Percentiles rank a stretch among this genome's conserved stretches.
Conservation (phyloP, 2,113 vertebrate genomes). For the Serinus canaria region DNA sequence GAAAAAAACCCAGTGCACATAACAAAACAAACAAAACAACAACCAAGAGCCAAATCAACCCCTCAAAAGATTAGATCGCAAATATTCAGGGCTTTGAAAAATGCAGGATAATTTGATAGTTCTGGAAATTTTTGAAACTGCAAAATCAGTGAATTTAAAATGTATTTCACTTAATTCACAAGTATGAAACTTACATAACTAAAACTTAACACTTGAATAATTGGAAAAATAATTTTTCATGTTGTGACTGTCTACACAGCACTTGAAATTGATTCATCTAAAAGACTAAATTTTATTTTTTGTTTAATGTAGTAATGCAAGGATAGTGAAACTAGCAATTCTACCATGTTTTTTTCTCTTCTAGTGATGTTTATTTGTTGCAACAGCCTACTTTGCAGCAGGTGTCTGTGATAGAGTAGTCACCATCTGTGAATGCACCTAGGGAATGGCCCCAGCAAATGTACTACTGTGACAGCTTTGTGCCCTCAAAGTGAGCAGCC, state of each 20-base stretch:
- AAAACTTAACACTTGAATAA: background rate
- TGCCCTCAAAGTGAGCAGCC: background rate
- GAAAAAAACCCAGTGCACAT: accelerated
- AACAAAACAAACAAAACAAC: background rate
- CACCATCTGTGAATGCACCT: background rate
- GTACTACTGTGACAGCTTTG: background rate
- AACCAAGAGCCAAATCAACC: background rate
- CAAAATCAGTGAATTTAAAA: background rate
- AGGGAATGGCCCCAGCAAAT: background rate
- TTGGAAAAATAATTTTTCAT: background rate
- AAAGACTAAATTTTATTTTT: background rate
- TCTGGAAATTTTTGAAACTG: background rate
- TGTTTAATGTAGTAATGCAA: background rate
- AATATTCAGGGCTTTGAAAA: background rate
- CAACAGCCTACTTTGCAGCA: background rate
- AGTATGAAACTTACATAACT: background rate
- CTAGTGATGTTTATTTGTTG: background rate
- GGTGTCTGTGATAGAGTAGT: background rate
- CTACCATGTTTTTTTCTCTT: background rate
- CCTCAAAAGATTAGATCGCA: accelerated
- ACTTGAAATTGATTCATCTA: background rate
- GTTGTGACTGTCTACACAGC: background rate
- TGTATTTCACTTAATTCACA: background rate
- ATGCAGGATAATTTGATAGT: background rate
- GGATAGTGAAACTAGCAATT: background rate